Percentiles rank a stretch among this genome's conserved stretches.
These are phyloP conservation scores for Oegoconia quadripuncta DNA, from an alignment of 2,888 invertebrate species.

Conservation along the genomic window DNA sequence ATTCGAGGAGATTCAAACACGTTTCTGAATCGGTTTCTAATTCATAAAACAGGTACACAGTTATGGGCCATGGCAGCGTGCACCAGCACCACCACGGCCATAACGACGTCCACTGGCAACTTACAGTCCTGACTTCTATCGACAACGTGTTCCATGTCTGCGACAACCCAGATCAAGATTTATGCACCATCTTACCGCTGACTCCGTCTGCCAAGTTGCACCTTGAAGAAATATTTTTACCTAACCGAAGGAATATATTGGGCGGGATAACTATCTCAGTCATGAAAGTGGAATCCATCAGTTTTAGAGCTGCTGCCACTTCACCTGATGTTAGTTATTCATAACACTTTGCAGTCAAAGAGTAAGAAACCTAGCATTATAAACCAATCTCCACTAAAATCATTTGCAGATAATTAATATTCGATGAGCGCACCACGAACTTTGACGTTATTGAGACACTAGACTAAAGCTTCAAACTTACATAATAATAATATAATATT, in stretches of 20 bases:
- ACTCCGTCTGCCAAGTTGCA: slow-evolving; percentile 44
- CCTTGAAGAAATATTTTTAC: slow-evolving; percentile 59
- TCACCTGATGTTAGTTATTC: slow-evolving; percentile 45
- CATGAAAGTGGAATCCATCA: slow-evolving; percentile 45
- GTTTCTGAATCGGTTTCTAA: neutral
- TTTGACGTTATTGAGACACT: no score
- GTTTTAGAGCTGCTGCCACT: slow-evolving; percentile 53
- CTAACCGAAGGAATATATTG: slow-evolving; percentile 61
- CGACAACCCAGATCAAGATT: slow-evolving; percentile 35
- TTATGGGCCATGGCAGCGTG: slow-evolving; percentile 52
- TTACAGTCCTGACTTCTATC: slow-evolving; percentile 48
- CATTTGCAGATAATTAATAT: no score
- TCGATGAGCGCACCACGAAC: no score
- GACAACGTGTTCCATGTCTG: slow-evolving; percentile 55
- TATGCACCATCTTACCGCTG: slow-evolving; percentile 41
- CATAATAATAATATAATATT: no score
- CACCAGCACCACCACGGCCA: slow-evolving; percentile 25
- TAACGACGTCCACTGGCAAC: slow-evolving; percentile 54
- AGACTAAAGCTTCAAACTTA: no score
- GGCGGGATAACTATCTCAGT: slow-evolving; percentile 56
- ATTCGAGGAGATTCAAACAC: neutral
- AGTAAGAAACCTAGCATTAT: no score
- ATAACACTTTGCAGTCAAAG: slow-evolving; percentile 2
- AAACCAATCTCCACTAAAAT: no score
- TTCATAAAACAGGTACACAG: slow-evolving; percentile 45